These are phyloP conservation scores for Exocentrus adspersus DNA, from an alignment of 2,888 invertebrate genomes.

Conservation along the genomic window DNA sequence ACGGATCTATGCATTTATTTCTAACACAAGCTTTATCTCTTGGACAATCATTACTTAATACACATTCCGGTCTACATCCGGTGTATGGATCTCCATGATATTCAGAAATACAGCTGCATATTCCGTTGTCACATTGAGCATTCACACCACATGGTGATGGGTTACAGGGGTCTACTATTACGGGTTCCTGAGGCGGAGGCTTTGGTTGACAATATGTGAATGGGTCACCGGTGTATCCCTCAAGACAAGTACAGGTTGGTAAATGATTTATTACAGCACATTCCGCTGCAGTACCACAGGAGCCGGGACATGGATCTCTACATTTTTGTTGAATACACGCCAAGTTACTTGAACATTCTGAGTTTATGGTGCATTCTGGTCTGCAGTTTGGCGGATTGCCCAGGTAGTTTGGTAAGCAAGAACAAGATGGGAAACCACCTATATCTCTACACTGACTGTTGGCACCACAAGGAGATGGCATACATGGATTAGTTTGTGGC, in stretches of 20 bases:
- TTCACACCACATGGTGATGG: slow-evolving; percentile 76
- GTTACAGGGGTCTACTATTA: slow-evolving; percentile 66
- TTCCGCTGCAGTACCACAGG: slow-evolving; percentile 78
- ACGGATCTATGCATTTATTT: slow-evolving; percentile 78
- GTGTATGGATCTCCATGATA: slow-evolving; percentile 79
- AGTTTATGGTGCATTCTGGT: slow-evolving; percentile 81
- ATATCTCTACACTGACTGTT: slow-evolving; percentile 79
- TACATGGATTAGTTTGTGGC: slow-evolving; percentile 72
- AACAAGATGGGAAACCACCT: slow-evolving; percentile 77
- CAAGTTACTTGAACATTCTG: slow-evolving; percentile 77
- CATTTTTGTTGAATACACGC: slow-evolving; percentile 82
- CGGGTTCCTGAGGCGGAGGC: slow-evolving; percentile 55
- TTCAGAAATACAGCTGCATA: slow-evolving; percentile 75
- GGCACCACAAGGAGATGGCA: slow-evolving; percentile 82
- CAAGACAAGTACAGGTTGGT: slow-evolving; percentile 78
- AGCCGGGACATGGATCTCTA: slow-evolving; percentile 80
- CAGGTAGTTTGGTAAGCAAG: slow-evolving; percentile 75
- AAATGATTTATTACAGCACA: slow-evolving; percentile 81
- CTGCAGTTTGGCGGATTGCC: slow-evolving; percentile 82
- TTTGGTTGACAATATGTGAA: slow-evolving; percentile 74
- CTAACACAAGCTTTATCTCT: slow-evolving; percentile 76
- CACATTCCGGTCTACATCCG: slow-evolving; percentile 77
- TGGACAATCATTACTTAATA: slow-evolving; percentile 77
- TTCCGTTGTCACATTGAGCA: slow-evolving; percentile 71
- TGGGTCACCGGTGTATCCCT: slow-evolving; percentile 81